Evolutionary conservation across 2,113 vertebrate genomes (phyloP), one percentile per base, ranked within the genome.

Genomic region (Polyodon spathula): DNA sequence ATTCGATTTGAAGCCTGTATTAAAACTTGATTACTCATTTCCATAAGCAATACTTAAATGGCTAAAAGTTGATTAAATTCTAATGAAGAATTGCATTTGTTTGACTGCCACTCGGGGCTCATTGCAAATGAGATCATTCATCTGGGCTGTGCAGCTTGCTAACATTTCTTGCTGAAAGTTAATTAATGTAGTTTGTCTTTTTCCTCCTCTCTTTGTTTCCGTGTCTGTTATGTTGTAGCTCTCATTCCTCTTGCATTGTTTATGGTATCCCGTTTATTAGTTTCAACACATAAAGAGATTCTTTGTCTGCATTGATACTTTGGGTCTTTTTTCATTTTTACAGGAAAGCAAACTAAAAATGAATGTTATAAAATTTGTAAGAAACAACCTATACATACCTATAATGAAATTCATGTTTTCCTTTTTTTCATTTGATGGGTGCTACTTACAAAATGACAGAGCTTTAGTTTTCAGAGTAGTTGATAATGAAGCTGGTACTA

Each of bases 81-180:
- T 75, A 77, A 79, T 76, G 68, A 76, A 76, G 73, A 72, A 75
- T 71, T 67, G 69, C 67, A 75, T 75, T 73, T 80, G 75, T 75
- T 74, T 80, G 62, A 66, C 71, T 78, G 69, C 63, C 77, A 67
- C 76, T 76, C 58, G 81, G 77, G 73, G 69, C 78, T 77, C 62
- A 62, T 69, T 58, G 68, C 81, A 89, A 86, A 87, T 82, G 77
- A 86, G 82, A 81, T 64, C 63, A 81, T 89, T 86, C 82, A 82
- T 89, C 86, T 88, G 73, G 15, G 41, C 76, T 76, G 60, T 74
- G 71, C 84, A 86, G 82, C 77, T 69, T 69, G 63, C 67, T 63
- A 73, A 73, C 75, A 70, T 82, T 84, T 81, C 82, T 81, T 83
- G 76, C 75, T 68, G 82, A 79, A 85, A 85, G 82, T 86, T 77